A percentile compares a stretch with the other conserved stretches of the same genome.
phyloP scores from a whole-genome alignment of 2,113 vertebrate species.

The Elaphurus davidianus region DNA sequence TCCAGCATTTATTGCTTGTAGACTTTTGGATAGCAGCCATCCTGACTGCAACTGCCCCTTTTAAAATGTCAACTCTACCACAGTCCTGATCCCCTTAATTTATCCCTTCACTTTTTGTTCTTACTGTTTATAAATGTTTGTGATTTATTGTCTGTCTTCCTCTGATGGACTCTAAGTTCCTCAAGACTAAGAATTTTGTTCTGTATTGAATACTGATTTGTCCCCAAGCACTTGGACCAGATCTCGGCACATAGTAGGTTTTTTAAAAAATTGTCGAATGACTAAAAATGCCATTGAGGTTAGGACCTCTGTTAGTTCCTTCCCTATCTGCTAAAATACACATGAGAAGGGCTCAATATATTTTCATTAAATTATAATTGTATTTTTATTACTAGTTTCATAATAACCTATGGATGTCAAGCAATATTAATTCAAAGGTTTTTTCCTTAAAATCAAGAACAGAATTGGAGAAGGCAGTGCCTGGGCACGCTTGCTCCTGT shows the following conservation, averaged over 20 bases:
- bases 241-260: not conserved
- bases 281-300: not conserved
- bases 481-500: fast-evolving
- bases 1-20: no score
- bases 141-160: not conserved
- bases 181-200: not conserved
- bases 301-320: not conserved
- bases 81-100: not conserved
- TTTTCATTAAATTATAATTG: constrained; percentile 6
- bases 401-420: not conserved
- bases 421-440: not conserved
- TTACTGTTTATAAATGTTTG: not conserved
- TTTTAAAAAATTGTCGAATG: not conserved
- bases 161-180: not conserved
- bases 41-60: no score
- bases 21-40: no score
- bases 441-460: not conserved
- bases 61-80: not conserved
- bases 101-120: not conserved
- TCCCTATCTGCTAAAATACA: not conserved
- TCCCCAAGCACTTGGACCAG: not conserved
- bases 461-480: not conserved
- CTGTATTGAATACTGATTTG: not conserved
- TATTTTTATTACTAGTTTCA: not conserved
- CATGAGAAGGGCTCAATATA: not conserved